Conservation (phyloP, 2,113 vertebrate genomes). For the Coregonus clupeaformis region DNA sequence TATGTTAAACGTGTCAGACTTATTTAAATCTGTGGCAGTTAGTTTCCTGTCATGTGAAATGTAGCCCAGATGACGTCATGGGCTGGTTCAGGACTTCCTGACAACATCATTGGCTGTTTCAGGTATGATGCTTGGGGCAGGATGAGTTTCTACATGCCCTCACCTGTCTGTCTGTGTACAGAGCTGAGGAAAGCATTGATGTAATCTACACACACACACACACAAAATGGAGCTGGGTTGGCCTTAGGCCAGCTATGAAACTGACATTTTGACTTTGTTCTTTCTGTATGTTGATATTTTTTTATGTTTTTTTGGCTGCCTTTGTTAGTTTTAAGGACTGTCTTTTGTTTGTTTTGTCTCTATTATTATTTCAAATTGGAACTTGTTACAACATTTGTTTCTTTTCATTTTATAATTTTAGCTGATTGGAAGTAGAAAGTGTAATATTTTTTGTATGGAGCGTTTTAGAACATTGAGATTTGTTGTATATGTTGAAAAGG, state of each 20-base stretch:
- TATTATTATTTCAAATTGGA: constrained; percentile 69
- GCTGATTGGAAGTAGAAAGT: constrained; percentile 30
- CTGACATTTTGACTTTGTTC: neutral
- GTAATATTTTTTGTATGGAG: constrained; percentile 74
- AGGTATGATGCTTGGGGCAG: constrained; percentile 40
- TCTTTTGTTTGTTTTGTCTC: constrained; percentile 3
- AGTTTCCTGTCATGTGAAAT: neutral
- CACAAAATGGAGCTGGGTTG: constrained; percentile 40
- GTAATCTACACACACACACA: constrained; percentile 38
- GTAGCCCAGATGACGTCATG: neutral
- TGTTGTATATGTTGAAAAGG: constrained; percentile 60
- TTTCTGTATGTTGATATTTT: neutral
- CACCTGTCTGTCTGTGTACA: constrained; percentile 14
- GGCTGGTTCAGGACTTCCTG: neutral
- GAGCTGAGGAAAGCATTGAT: constrained; percentile 27
- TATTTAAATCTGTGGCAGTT: neutral
- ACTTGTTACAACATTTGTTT: constrained; percentile 64
- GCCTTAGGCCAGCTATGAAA: constrained; percentile 34
- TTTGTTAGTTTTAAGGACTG: neutral
- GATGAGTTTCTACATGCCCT: constrained; percentile 28
- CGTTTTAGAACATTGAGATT: constrained; percentile 74
- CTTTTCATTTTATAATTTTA: constrained; percentile 30
- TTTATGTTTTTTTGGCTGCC: neutral
- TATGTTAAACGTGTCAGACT: neutral
- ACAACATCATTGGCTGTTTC: neutral